These are phyloP conservation scores for Drosophila aff. DNA, from an alignment of 1,140 invertebrate genomes.

Conservation along the genomic window DNA sequence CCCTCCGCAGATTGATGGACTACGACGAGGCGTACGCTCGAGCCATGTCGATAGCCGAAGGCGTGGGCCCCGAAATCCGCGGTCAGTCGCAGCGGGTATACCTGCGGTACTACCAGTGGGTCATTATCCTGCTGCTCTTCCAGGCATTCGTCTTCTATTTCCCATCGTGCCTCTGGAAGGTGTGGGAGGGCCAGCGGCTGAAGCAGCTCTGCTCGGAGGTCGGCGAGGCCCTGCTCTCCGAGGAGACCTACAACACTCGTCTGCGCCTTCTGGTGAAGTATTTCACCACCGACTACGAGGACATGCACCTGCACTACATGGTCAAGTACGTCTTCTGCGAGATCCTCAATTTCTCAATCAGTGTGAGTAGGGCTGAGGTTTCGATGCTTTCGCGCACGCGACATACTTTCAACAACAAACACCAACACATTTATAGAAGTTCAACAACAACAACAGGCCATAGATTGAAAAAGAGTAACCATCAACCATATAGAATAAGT, in stretches of 20 bases:
- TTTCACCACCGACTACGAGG: conserved; percentile 86
- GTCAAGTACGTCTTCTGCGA: conserved; percentile 90
- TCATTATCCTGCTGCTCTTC: conserved; percentile 92
- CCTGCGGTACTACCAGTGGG: conserved; percentile 96
- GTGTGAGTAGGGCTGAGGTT: conserved; percentile 85
- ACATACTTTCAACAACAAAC: not conserved
- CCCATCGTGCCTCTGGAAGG: conserved; percentile 91
- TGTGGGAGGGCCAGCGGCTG: conserved; percentile 89
- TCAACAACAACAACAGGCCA: not conserved
- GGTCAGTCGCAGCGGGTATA: conserved; percentile 87
- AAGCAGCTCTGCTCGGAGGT: conserved; percentile 86
- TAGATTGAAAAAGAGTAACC: no score
- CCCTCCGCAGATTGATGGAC: conserved; percentile 34
- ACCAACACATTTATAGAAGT: not conserved
- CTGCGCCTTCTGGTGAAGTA: conserved; percentile 87
- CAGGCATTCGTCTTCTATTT: conserved; percentile 91
- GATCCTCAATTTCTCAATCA: conserved; percentile 90
- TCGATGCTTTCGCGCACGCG: not conserved
- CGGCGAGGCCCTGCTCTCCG: conserved; percentile 80
- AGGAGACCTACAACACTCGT: conserved; percentile 86
- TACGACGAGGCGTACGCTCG: conserved; percentile 67
- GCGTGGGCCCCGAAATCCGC: conserved; percentile 66
- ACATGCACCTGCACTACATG: conserved; percentile 89
- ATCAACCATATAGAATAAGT: no score
- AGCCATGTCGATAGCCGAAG: conserved; percentile 67